phyloP scores from a whole-genome alignment of 2,113 vertebrate species.

The Corvus hawaiiensis region DNA sequence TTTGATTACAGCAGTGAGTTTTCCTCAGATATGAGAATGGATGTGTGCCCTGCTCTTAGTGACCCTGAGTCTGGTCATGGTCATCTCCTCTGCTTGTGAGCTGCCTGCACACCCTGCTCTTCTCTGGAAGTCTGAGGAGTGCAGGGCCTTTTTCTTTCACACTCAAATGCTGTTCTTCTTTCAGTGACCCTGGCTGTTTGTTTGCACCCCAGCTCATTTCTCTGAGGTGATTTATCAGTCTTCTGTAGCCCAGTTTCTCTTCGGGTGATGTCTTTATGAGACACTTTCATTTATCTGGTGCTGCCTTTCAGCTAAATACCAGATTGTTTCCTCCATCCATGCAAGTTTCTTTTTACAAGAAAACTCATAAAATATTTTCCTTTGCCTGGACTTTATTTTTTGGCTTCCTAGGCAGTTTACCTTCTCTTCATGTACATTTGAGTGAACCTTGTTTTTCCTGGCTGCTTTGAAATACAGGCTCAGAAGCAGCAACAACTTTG shows the following conservation, averaged over 20 bases:
- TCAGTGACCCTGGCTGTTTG: neutral
- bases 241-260: neutral
- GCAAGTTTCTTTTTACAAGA: neutral
- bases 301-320: neutral
- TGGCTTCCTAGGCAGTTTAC: neutral
- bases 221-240: slow-evolving; percentile 14
- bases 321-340: neutral
- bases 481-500: neutral
- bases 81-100: neutral
- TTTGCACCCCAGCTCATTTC: neutral
- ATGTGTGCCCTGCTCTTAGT: neutral
- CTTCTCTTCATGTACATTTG: neutral
- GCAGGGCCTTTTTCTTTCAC: neutral
- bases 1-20: neutral
- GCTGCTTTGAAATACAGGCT: slow-evolving; percentile 12
- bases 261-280: neutral
- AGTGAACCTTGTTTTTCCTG: slow-evolving; percentile 10
- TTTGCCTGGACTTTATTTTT: neutral
- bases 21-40: neutral
- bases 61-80: neutral
- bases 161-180: neutral
- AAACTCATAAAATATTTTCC: slow-evolving; percentile 25
- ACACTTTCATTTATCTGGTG: neutral
- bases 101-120: neutral
- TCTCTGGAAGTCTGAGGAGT: neutral